Percentiles rank a stretch among this genome's conserved stretches.
Evolutionary conservation across 2,113 vertebrate species (phyloP).

Genomic region (Thomomys bottae): DNA sequence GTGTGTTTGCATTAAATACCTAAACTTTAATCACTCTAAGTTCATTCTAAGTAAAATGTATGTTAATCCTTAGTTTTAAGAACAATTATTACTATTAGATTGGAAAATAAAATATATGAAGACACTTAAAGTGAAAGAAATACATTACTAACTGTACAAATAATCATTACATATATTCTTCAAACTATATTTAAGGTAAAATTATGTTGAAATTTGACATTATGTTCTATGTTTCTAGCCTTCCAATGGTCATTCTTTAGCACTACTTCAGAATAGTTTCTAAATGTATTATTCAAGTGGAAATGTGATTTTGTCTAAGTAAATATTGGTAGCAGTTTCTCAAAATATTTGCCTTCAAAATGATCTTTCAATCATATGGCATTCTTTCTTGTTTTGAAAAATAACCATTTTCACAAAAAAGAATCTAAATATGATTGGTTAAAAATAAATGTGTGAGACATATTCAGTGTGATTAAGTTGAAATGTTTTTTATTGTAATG

Average conservation of each 20-base stretch:
- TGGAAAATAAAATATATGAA: conserved; percentile 14
- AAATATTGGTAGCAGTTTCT: background rate
- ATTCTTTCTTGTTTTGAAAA: background rate
- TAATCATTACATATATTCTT: background rate
- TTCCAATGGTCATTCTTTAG: background rate
- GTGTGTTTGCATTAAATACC: background rate
- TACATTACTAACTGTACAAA: background rate
- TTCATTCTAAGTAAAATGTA: background rate
- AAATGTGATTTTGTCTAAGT: background rate
- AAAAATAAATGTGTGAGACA: background rate
- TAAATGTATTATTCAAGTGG: background rate
- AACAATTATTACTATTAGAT: background rate
- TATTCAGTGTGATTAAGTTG: background rate
- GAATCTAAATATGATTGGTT: background rate
- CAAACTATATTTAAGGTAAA: background rate
- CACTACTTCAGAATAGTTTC: background rate
- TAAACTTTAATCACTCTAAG: background rate
- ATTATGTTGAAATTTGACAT: background rate
- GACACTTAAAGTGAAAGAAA: background rate
- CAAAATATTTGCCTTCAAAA: background rate
- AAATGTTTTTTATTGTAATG: background rate
- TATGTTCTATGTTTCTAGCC: background rate
- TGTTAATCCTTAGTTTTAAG: background rate
- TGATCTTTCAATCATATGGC: background rate
- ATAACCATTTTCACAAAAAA: background rate